A percentile compares a stretch with the other conserved stretches of the same genome.
These are phyloP conservation scores for Hemibagrus wyckioides DNA, from an alignment of 2,113 vertebrate genomes.

Conservation along the genomic window DNA sequence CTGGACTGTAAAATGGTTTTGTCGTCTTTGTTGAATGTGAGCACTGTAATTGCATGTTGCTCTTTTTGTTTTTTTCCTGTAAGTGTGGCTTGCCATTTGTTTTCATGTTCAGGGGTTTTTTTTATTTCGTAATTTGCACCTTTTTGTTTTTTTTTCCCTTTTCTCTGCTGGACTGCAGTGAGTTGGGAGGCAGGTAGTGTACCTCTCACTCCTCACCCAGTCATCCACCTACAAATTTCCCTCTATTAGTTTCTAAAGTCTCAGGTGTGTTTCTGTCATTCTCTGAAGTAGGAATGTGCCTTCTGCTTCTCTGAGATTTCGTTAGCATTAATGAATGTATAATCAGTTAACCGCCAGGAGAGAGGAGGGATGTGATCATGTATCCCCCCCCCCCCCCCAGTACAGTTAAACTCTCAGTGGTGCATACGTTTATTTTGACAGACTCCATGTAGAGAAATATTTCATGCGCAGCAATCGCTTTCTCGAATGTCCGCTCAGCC, in stretches of 20 bases:
- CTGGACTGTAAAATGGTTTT: not conserved
- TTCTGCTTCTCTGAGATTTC: not conserved
- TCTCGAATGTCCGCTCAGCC: too few relatives aligned
- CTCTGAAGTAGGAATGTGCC: not conserved
- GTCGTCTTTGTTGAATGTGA: not conserved
- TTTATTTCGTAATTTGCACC: slow-evolving; percentile 43
- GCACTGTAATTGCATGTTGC: slow-evolving; percentile 16
- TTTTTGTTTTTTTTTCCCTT: slow-evolving; percentile 59
- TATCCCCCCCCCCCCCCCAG: too few relatives aligned
- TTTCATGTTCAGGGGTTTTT: slow-evolving; percentile 28
- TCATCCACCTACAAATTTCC: slow-evolving; percentile 37
- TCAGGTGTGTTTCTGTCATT: slow-evolving; percentile 35
- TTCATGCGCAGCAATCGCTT: not conserved
- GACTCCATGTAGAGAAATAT: not conserved
- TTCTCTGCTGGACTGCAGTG: slow-evolving; percentile 77
- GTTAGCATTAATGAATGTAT: not conserved
- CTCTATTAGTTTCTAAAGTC: slow-evolving; percentile 5
- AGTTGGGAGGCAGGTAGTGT: slow-evolving; percentile 82
- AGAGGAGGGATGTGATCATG: not conserved
- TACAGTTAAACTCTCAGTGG: not conserved
- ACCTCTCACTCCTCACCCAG: slow-evolving; percentile 65
- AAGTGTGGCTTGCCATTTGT: slow-evolving; percentile 11
- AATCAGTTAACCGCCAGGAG: not conserved
- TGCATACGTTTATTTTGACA: not conserved
- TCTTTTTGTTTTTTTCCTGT: slow-evolving; percentile 6